Evolutionary conservation across 2,113 vertebrate species (phyloP).

Genomic region (human (Homo sapiens)): GRCh38 chrY:7721501-7722000

Average conservation of each 20-base stretch:
- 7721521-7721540: conserved; percentile 49
- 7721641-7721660: conserved; percentile 9
- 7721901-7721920: conserved; percentile 98
- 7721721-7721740: conserved; percentile 50
- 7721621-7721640: conserved; percentile 41
- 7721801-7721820: not conserved
- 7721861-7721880: conserved; percentile 92
- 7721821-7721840: conserved; percentile 18
- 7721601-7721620: not conserved
- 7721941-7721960: conserved; percentile 91
- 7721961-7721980: conserved; percentile 90
- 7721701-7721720: conserved; percentile 33
- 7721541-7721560: conserved; percentile 57
- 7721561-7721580: conserved; percentile 50
- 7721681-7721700: not conserved
- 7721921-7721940: conserved; percentile 98
- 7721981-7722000: conserved; percentile 94
- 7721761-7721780: not conserved
- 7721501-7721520: conserved; percentile 65
- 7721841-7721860: conserved; percentile 85
- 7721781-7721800: not conserved
- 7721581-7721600: not conserved
- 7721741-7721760: rapidly evolving
- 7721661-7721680: not conserved
- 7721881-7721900: conserved; percentile 93